Conservation (phyloP, 1,140 invertebrate species). For the Drosophila bocki region DNA sequence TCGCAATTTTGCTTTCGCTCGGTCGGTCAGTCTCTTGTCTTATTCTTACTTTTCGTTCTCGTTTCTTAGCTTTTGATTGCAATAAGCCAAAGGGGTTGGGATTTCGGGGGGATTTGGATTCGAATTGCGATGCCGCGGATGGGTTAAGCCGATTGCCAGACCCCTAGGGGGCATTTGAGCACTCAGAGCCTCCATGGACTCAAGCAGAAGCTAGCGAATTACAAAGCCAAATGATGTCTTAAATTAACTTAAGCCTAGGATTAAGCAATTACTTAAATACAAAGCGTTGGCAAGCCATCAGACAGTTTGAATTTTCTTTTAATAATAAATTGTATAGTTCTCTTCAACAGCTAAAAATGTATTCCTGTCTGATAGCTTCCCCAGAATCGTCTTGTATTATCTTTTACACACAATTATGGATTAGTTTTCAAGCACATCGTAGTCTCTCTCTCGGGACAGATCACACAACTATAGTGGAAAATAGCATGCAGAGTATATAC, state of each 20-base stretch:
- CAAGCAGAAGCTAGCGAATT: slow-evolving; percentile 21
- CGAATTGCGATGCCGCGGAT: slow-evolving; percentile 10
- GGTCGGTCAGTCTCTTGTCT: slow-evolving; percentile 2
- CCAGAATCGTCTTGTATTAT: background rate
- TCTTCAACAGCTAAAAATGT: background rate
- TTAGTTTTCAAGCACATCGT: slow-evolving; percentile 45
- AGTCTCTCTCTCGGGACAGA: slow-evolving; percentile 39
- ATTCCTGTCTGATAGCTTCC: background rate
- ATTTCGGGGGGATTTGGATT: slow-evolving; percentile 6
- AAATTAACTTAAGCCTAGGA: slow-evolving; percentile 7
- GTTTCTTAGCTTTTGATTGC: slow-evolving; percentile 26
- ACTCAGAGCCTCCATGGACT: slow-evolving; percentile 13
- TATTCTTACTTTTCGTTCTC: slow-evolving; percentile 7
- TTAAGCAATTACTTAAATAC: slow-evolving; percentile 17
- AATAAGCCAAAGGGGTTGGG: slow-evolving; percentile 20
- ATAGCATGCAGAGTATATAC: slow-evolving; percentile 32
- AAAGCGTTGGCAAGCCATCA: background rate
- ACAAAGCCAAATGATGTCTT: slow-evolving; percentile 33
- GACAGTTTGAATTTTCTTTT: slow-evolving; percentile 1
- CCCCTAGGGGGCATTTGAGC: slow-evolving; percentile 32
- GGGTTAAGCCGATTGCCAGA: slow-evolving; percentile 40
- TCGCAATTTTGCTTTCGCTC: slow-evolving; percentile 52
- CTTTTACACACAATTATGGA: slow-evolving; percentile 14
- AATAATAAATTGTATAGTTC: too few species aligned
- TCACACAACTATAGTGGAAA: slow-evolving; percentile 30